Percentiles rank a stretch among this genome's conserved stretches.
These are phyloP conservation scores for Drosophila vallismaia DNA, from an alignment of 2,888 invertebrate species.

Conservation along the genomic window DNA sequence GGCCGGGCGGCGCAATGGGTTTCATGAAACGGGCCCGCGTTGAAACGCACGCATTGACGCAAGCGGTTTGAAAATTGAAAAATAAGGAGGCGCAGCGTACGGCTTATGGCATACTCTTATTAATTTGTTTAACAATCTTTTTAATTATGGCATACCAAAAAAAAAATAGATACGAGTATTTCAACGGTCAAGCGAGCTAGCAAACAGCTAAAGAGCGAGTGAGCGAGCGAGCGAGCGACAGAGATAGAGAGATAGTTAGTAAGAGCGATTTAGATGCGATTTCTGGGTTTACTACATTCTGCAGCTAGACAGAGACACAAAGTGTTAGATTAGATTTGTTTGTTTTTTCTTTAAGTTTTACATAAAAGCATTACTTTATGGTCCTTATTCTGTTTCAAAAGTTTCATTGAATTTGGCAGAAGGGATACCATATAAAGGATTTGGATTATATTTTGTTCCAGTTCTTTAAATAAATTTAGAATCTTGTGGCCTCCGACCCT, in stretches of 20 bases:
- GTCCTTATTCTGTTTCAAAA: neutral
- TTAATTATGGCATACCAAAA: constrained; percentile 29
- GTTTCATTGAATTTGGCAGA: neutral
- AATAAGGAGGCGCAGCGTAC: constrained; percentile 57
- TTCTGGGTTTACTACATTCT: constrained; percentile 23
- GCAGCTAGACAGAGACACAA: constrained; percentile 52
- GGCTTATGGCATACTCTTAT: constrained; percentile 29
- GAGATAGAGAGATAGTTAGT: constrained; percentile 29
- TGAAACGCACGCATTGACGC: constrained; percentile 65
- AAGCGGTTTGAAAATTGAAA: constrained; percentile 70
- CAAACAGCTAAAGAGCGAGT: constrained; percentile 36
- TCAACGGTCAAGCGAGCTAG: constrained; percentile 38
- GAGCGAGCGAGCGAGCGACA: constrained; percentile 37
- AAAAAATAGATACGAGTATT: neutral
- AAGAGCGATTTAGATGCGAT: constrained; percentile 31
- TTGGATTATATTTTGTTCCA: too few species aligned
- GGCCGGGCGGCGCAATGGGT: constrained; percentile 52
- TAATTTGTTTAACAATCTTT: constrained; percentile 7
- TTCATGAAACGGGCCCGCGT: constrained; percentile 53
- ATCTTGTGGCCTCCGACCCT: too few species aligned
- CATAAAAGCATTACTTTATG: constrained; percentile 53
- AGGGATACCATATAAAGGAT: neutral
- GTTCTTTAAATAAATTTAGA: constrained; percentile 35
- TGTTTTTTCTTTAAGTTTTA: constrained; percentile 36
- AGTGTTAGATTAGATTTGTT: constrained; percentile 32